These are phyloP conservation scores for Trichopria drosophilae DNA, from an alignment of 2,888 invertebrate genomes.

Conservation along the genomic window DNA sequence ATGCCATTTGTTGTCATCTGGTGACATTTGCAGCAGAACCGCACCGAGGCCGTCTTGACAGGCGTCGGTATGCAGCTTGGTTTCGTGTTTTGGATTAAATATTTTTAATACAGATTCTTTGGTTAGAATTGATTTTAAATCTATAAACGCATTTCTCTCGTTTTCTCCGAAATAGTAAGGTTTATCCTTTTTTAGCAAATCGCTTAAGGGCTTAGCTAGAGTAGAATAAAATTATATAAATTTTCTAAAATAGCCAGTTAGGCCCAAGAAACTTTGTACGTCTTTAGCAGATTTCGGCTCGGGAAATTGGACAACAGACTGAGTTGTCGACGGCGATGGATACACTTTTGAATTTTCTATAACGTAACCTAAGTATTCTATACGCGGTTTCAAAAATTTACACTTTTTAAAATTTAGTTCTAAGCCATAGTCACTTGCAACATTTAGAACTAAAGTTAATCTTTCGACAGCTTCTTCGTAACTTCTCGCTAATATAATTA, in stretches of 20 bases:
- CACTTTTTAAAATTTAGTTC: too few relatives aligned
- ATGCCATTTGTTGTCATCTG: background rate
- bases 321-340: constrained; percentile 10
- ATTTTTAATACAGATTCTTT: constrained; percentile 4
- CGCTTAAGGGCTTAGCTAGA: constrained; percentile 10
- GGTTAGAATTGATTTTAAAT: background rate
- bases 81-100: background rate
- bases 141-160: background rate
- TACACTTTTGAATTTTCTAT: constrained; percentile 13
- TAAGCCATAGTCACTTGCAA: too few relatives aligned
- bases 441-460: too few relatives aligned
- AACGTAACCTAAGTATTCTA: constrained; percentile 17
- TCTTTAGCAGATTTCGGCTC: constrained; percentile 10
- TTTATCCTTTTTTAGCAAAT: constrained; percentile 8
- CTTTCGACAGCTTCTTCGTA: too few relatives aligned
- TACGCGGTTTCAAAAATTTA: too few relatives aligned
- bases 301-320: constrained; percentile 8
- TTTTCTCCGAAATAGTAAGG: constrained; percentile 2
- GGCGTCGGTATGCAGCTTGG: background rate
- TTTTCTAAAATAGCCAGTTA: too few relatives aligned
- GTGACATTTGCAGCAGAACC: background rate
- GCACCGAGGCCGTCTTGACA: background rate
- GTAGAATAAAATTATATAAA: background rate
- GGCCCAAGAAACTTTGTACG: constrained; percentile 15
- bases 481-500: too few relatives aligned